Conservation (phyloP, 2,888 invertebrate genomes). For the Cyrtodaria siliqua region DNA sequence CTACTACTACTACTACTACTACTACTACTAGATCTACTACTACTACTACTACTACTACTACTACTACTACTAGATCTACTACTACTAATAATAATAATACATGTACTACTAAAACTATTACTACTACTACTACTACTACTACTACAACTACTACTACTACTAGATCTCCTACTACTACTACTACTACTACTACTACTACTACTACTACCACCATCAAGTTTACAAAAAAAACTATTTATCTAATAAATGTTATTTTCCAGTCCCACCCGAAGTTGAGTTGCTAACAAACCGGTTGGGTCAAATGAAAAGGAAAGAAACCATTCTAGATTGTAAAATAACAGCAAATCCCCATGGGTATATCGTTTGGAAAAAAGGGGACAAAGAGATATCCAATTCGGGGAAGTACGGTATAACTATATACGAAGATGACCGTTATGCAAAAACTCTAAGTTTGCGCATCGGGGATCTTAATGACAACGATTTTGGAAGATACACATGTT, state of each 20-base stretch:
- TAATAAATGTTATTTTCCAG: conserved; percentile 60
- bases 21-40: too few relatives aligned
- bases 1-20: too few relatives aligned
- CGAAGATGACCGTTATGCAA: conserved; percentile 76
- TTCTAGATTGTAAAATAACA: conserved; percentile 82
- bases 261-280: conserved; percentile 82
- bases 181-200: too few relatives aligned
- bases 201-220: too few relatives aligned
- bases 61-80: too few relatives aligned
- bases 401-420: conserved; percentile 80
- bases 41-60: too few relatives aligned
- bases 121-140: too few relatives aligned
- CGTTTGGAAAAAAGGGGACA: conserved; percentile 77
- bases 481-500: conserved; percentile 78
- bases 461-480: conserved; percentile 69
- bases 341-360: conserved; percentile 81
- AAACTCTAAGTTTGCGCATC: conserved; percentile 77
- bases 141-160: too few relatives aligned
- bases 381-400: conserved; percentile 68
- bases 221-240: too few relatives aligned
- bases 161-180: too few relatives aligned
- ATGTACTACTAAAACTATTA: too few relatives aligned
- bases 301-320: conserved; percentile 78
- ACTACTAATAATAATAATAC: too few relatives aligned
- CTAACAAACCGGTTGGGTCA: conserved; percentile 81